These are phyloP conservation scores for Epinephelus coioides DNA, from an alignment of 2,797 vertebrate species.

Conservation along the genomic window DNA sequence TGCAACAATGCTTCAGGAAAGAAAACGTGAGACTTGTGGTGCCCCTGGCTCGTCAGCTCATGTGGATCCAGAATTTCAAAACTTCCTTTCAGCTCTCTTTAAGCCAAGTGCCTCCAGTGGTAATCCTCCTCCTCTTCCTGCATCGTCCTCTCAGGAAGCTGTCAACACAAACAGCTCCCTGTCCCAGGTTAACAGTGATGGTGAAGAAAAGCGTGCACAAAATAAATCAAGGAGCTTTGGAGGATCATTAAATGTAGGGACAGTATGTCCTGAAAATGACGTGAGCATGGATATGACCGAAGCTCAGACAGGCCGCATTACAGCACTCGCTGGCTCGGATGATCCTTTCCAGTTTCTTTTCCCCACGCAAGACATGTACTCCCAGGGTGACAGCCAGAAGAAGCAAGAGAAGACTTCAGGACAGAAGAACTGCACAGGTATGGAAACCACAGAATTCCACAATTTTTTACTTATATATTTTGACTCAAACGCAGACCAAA, in stretches of 20 bases:
- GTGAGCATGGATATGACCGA: slow-evolving; percentile 71
- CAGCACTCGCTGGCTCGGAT: slow-evolving; percentile 3
- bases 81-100: slow-evolving; percentile 38
- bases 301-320: slow-evolving; percentile 52
- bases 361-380: slow-evolving; percentile 50
- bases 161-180: slow-evolving; percentile 3
- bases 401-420: slow-evolving; percentile 79
- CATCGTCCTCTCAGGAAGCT: slow-evolving; percentile 29
- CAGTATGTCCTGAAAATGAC: slow-evolving; percentile 33
- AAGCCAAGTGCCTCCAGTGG: slow-evolving; percentile 34
- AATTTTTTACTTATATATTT: background rate
- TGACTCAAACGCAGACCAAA: background rate
- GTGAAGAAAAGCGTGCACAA: slow-evolving; percentile 75
- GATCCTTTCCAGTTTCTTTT: slow-evolving; percentile 47
- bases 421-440: slow-evolving; percentile 69
- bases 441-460: background rate
- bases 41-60: slow-evolving; percentile 2
- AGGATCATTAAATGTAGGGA: slow-evolving; percentile 6
- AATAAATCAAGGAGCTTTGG: slow-evolving; percentile 14
- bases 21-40: slow-evolving; percentile 10
- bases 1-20: slow-evolving; percentile 42
- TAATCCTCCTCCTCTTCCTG: slow-evolving; percentile 9
- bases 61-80: slow-evolving; percentile 58
- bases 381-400: slow-evolving; percentile 31
- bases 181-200: slow-evolving; percentile 35